A percentile compares a stretch with the other conserved stretches of the same genome.
These are phyloP conservation scores for Melanotaenia nigrans DNA, from an alignment of 2,797 vertebrate genomes.

Conservation along the genomic window DNA sequence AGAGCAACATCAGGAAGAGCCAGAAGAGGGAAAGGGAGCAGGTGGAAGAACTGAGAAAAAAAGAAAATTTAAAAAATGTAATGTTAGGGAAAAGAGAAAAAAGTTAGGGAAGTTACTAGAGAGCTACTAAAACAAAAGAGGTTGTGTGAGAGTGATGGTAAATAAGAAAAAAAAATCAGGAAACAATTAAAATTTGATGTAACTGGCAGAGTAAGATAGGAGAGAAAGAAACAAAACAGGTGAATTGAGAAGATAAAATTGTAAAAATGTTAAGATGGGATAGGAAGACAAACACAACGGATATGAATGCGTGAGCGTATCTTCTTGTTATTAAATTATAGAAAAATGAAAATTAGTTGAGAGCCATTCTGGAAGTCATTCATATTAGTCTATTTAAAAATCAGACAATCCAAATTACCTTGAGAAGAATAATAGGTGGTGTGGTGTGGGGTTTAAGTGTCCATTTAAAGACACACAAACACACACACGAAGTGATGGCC, in stretches of 20 bases:
- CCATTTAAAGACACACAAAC: constrained; percentile 19
- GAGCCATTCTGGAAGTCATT: constrained; percentile 43
- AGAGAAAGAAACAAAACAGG: neutral
- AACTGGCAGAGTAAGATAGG: neutral
- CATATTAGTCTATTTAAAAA: constrained; percentile 71
- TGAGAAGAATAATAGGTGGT: constrained; percentile 37
- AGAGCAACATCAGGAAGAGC: neutral
- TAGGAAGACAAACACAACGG: neutral
- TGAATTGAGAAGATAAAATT: neutral
- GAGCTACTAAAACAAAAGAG: neutral
- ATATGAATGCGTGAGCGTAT: constrained; percentile 9
- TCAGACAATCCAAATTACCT: constrained; percentile 64
- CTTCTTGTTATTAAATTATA: constrained; percentile 43
- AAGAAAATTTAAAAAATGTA: neutral
- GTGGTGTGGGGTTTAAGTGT: constrained; percentile 32
- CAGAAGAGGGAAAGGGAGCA: constrained; percentile 12
- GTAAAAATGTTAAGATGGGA: constrained; percentile 8
- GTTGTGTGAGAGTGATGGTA: neutral
- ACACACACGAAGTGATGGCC: constrained; percentile 34
- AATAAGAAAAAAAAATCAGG: neutral
- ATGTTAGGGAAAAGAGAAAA: neutral
- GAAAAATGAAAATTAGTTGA: constrained; percentile 36
- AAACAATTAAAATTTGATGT: constrained; percentile 2
- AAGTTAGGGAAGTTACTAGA: neutral
- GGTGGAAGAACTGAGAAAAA: neutral